Evolutionary conservation across 2,797 vertebrate species (phyloP), one percentile per base, ranked within the genome.

Genomic region (Oryzias dopingdopingensis): DNA sequence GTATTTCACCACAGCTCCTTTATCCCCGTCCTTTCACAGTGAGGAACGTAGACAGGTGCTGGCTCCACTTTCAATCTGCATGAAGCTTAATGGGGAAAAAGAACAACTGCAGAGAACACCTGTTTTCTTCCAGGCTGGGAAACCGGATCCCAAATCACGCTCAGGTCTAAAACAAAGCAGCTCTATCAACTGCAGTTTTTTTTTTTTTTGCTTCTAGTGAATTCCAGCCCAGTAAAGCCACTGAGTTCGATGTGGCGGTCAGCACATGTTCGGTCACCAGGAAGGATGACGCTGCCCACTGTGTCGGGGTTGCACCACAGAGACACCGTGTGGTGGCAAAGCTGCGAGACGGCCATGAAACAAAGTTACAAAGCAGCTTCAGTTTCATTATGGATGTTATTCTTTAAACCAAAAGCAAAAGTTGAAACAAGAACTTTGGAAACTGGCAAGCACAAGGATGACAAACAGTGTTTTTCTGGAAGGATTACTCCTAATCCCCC

Each of bases 21-120:
- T 40, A 24, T 42, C 13, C 17, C 17, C 13, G 52, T 24, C 44
- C 56, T 72, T 29, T 64, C 67, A 58, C 46, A 22, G 42, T 73
- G 76, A 83, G 71, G 71, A 85, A 81, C 70, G 54, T 47, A 29
- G 77, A 86, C 85, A 87, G 86, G 83, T 88, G 82, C 60, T 63
- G 73, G 71, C 76, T 84, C 69, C 51, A 32, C 64, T 79, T 79
- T 81, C 76, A 74, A 46, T 52, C 64, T 29, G 14, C 17, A 17
- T 66, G 32, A 62, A 56, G 50, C 37, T 48, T 49, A 65, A 55
- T 62, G 71, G 67, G 68, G 79, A 70, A 74, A 80, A 78, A 64
- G 75, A 83, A 85, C 85, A 86, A 86, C 82, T 88, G 85, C 74
- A 13, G 15, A 4, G 20, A 63, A 62, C 86, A 86, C 79, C 85